Percentiles rank a stretch among this genome's conserved stretches.
Evolutionary conservation across 1,140 invertebrate species (phyloP).

Genomic region (Drosophila serrata): DNA sequence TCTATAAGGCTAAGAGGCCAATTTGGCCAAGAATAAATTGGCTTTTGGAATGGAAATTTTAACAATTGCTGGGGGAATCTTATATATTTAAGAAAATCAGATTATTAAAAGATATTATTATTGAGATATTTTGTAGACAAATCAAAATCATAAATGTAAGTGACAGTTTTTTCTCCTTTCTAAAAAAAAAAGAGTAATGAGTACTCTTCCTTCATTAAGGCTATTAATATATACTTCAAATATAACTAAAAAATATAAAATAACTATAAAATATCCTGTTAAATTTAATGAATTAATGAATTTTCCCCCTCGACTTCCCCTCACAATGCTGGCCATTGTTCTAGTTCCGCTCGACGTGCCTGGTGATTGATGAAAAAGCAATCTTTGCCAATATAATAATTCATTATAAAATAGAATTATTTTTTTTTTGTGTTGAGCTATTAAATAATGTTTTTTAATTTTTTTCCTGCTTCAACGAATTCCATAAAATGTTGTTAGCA

Average conservation of each 20-base stretch:
- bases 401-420: slow-evolving; percentile 60
- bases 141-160: too few relatives aligned
- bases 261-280: background rate
- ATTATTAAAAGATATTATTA: background rate
- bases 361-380: slow-evolving; percentile 35
- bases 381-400: slow-evolving; percentile 46
- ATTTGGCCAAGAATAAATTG: slow-evolving; percentile 3
- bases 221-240: background rate
- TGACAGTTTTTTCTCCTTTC: too few relatives aligned
- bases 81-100: background rate
- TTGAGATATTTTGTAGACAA: background rate
- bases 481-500: slow-evolving; percentile 76
- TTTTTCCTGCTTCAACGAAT: slow-evolving; percentile 75
- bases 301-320: background rate
- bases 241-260: background rate
- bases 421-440: slow-evolving; percentile 44
- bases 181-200: background rate
- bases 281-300: background rate
- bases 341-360: slow-evolving; percentile 36
- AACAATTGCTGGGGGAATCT: background rate
- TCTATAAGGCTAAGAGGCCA: background rate
- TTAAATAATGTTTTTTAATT: slow-evolving; percentile 68
- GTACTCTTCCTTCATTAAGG: background rate
- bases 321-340: slow-evolving; percentile 32
- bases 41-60: background rate